Conservation (phyloP, 1,140 invertebrate species). For the Rhopalosiphum padi region DNA sequence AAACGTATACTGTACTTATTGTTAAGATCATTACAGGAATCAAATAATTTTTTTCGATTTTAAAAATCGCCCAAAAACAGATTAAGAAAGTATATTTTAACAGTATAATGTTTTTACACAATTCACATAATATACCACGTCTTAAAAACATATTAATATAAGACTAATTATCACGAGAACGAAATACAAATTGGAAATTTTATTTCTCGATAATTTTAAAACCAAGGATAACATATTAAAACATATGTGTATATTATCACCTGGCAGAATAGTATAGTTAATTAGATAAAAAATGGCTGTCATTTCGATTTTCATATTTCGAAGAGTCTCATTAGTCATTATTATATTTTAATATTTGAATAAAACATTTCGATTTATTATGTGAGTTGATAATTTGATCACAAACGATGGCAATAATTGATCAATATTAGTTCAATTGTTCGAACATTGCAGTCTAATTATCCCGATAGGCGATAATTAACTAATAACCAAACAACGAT, state of each 20-base stretch:
- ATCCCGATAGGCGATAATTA: neutral
- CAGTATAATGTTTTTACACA: neutral
- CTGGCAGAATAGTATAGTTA: neutral
- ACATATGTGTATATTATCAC: neutral
- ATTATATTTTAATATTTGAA: neutral
- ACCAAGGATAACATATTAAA: neutral
- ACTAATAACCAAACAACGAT: slow-evolving; percentile 28
- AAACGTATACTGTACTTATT: neutral
- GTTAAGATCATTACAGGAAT: neutral
- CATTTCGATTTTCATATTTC: neutral
- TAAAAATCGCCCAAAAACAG: neutral
- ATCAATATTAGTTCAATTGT: slow-evolving; percentile 47
- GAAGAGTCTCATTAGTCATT: neutral
- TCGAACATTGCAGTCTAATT: neutral
- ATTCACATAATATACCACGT: neutral
- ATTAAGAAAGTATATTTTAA: neutral
- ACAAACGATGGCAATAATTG: neutral
- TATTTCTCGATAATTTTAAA: neutral
- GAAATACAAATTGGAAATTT: neutral
- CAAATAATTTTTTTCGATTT: neutral
- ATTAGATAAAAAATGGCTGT: neutral
- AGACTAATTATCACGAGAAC: neutral
- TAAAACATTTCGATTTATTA: neutral
- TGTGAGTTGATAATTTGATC: neutral
- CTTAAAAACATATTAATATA: neutral